Base-by-base conservation (phyloP, 1,140 invertebrate genomes). In the Drosophila biarmipes region DNA sequence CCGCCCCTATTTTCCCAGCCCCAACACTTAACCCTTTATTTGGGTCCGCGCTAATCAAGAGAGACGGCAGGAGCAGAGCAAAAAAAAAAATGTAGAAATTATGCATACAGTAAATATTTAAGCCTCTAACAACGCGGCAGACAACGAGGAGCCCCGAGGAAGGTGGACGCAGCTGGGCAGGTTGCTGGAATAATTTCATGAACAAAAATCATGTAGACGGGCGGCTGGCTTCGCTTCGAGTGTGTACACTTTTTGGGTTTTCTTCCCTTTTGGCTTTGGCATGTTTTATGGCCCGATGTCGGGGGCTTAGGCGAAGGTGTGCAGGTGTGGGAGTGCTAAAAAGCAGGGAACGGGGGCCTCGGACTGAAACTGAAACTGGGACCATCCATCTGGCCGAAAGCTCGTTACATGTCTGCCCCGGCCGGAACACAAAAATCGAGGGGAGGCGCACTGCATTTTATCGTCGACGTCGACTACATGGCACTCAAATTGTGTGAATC, bases 21-120 rank as follows among this genome's bases (percentile, higher is more conserved):
- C 24, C 46, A 67, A 29, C 38, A 56, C 73, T 85, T 57, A 56
- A 56, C 31, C 55, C 38, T 63, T 35, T 45, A 27, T 51, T 51
- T 31, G 10, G 15, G 29, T 56, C 49, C 38, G 43, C 51, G 72
- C 78, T 86, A 85, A 85, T 86, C 81, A 74, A 59, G 72, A 34
- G 29, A 34, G 29, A 35, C 38, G 17, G 38, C 38, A 42, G 14
- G 19, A 48, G 27, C 12, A 21, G 37, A n/a, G n/a, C n/a, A 15
- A 27, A 24, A 14, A 34, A 56, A 75, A 72, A 77, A 85, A 80
- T 86, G 78, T 67, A 53, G 42, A 82, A 87, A 82, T 86, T 86
- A 86, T 86, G 82, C 78, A 86, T 89, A 87, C 82, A 86, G 82
- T 86, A 86, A 86, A 86, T 87, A 86, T 86, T 86, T 86, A 82